Evolutionary conservation across 2,888 invertebrate species (phyloP).

Genomic region (Pinctada fucata): DNA sequence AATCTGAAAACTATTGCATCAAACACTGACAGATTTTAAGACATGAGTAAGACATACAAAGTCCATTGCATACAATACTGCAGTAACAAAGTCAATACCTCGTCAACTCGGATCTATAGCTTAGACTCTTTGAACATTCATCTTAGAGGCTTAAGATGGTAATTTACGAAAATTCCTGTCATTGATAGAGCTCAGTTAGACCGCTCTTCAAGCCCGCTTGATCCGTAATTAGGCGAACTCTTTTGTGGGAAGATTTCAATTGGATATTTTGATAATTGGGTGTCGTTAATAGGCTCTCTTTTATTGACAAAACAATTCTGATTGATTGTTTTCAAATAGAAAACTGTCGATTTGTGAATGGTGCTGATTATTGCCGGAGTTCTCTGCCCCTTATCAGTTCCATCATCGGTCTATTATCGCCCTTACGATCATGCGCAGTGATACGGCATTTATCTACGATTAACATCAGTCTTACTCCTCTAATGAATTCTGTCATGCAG

Average conservation of each 20-base stretch:
- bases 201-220: slow-evolving; percentile 26
- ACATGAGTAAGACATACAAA: neutral
- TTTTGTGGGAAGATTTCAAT: slow-evolving; percentile 44
- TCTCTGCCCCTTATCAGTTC: slow-evolving; percentile 37
- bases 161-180: slow-evolving; percentile 37
- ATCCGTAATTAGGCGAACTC: slow-evolving; percentile 41
- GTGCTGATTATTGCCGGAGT: slow-evolving; percentile 34
- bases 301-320: slow-evolving; percentile 49
- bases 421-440: neutral
- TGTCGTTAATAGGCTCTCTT: slow-evolving; percentile 36
- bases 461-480: neutral
- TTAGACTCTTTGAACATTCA: slow-evolving; percentile 27
- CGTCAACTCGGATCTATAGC: slow-evolving; percentile 17
- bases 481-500: slow-evolving; percentile 2
- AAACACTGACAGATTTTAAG: too few species aligned
- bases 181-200: slow-evolving; percentile 25
- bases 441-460: neutral
- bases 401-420: slow-evolving; percentile 38
- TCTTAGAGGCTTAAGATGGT: slow-evolving; percentile 31
- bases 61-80: slow-evolving; percentile 2
- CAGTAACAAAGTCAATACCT: slow-evolving; percentile 27
- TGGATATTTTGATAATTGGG: slow-evolving; percentile 46
- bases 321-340: slow-evolving; percentile 67
- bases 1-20: too few species aligned
- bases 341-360: slow-evolving; percentile 51